Evolutionary conservation across 2,113 vertebrate species (phyloP).

Genomic region (Leucopsar rothschildi): DNA sequence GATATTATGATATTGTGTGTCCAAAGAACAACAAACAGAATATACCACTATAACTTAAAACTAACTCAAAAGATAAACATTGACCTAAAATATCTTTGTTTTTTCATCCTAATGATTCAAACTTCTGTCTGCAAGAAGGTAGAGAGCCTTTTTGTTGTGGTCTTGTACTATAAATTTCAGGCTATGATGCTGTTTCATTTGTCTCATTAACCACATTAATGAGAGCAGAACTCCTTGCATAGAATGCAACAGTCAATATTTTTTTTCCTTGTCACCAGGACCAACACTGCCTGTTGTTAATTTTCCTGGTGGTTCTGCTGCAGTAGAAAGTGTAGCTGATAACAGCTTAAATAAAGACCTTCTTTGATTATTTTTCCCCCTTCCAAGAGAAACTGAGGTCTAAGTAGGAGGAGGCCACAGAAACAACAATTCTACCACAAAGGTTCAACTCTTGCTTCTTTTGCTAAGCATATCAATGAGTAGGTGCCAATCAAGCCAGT

Average conservation of each 20-base stretch:
- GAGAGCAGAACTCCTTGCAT: not conserved
- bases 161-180: not conserved
- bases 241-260: not conserved
- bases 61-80: not conserved
- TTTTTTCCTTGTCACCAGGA: not conserved
- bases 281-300: not conserved
- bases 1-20: not conserved
- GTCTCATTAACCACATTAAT: no score
- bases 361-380: not conserved
- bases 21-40: not conserved
- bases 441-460: not conserved
- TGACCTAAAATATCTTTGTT: not conserved
- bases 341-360: not conserved
- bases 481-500: not conserved
- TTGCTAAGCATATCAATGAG: not conserved
- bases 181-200: not conserved
- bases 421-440: not conserved
- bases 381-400: not conserved
- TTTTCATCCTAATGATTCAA: not conserved
- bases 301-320: not conserved
- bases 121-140: not conserved
- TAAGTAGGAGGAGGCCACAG: not conserved
- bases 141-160: fast-evolving
- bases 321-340: not conserved
- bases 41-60: not conserved